Base-by-base conservation (phyloP, 1,140 invertebrate genomes). In the Sycophila sp. region DNA sequence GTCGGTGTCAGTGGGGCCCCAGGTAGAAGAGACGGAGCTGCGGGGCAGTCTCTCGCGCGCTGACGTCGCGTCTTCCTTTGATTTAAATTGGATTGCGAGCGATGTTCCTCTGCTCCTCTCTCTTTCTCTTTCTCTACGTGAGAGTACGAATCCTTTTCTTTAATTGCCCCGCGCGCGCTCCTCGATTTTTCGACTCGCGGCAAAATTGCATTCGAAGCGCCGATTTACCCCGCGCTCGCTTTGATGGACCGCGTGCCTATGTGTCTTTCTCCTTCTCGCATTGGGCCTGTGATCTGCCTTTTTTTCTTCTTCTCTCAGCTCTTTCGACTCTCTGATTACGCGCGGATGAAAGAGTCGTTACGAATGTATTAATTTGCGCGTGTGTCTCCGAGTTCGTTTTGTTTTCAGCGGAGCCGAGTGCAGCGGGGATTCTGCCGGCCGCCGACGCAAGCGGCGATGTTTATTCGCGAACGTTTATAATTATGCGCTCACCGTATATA, bases 11-110 rank as follows among this genome's bases (percentile, higher is more conserved):
- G 84, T 85, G 83, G 81, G 82, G 78, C 78, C 82, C 81, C 24
- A 83, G 81, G 80, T 83, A 64, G 42, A 64, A 49, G 26, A 64
- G 81, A 30, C 49, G 36, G 22, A 59, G 22, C 36, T 5, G 7
- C 30, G 1, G 51, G 7, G 51, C 11, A 10, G 15, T 30, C 28
- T 26, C 30, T 67, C 55, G 15, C 55, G 36, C 17, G 62, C 74
- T 64, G 63, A 70, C 64, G 64, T 70, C 69, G 45, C 59, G 51
- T 73, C 42, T 34, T 24, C 22, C 71, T 53, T 82, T 83, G 82
- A 85, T 86, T 82, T 83, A 83, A 85, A 84, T 85, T 83, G 82
- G 83, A 83, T 80, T 79, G 76, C 69, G 56, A 34, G 55, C 32
- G 22, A n/a, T n/a, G n/a, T n/a, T n/a, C n/a, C n/a, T n/a, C n/a